A percentile compares a stretch with the other conserved stretches of the same genome.
These are phyloP conservation scores for Pitta sordida DNA, from an alignment of 2,113 vertebrate genomes.

Conservation along the genomic window DNA sequence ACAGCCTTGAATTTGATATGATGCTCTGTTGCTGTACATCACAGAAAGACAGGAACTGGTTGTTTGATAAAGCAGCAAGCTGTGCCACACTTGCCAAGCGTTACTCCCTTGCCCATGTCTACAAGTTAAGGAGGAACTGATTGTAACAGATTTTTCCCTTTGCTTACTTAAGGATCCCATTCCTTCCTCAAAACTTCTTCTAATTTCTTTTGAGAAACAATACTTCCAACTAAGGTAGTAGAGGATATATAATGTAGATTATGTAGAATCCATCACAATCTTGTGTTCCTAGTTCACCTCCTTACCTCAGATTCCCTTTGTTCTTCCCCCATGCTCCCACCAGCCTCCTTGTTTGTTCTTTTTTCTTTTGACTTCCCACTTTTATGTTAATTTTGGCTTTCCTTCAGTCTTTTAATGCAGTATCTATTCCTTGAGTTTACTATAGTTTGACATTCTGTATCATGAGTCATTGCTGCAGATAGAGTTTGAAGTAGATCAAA, in stretches of 20 bases:
- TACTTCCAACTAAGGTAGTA: neutral
- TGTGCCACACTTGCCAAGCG: neutral
- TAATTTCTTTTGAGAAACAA: neutral
- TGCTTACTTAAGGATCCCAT: neutral
- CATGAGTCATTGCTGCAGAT: constrained; percentile 1
- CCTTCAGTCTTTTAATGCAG: neutral
- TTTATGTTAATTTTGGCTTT: neutral
- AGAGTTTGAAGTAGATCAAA: constrained; percentile 16
- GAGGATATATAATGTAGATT: neutral
- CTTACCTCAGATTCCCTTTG: constrained; percentile 30
- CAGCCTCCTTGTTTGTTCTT: constrained; percentile 1
- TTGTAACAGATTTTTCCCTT: neutral
- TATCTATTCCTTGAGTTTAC: constrained; percentile 23
- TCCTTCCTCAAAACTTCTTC: neutral
- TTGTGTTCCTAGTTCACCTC: neutral
- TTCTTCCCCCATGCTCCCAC: neutral
- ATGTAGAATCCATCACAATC: neutral
- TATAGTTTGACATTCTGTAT: constrained; percentile 19
- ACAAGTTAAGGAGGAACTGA: neutral
- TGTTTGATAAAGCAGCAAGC: neutral
- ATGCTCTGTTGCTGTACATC: neutral
- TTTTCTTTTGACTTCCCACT: constrained; percentile 2
- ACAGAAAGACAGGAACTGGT: neutral
- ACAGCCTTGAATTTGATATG: neutral
- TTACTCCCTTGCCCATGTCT: neutral